Conservation (phyloP, 2,888 invertebrate genomes). For the Orthosia cruda region DNA sequence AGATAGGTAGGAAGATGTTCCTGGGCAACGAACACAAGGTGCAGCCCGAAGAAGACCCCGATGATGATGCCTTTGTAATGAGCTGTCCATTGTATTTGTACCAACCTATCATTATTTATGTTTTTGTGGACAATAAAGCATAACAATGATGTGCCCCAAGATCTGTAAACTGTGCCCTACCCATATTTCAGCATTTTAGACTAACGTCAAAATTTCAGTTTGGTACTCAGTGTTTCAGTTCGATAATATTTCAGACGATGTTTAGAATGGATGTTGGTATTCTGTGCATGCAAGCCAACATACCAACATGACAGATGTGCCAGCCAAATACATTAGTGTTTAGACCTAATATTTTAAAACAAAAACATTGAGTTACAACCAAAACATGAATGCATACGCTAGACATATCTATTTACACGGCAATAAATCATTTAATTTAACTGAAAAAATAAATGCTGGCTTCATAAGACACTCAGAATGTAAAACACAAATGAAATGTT, state of each 20-base stretch:
- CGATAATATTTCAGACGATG: constrained; percentile 1
- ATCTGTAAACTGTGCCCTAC: too few species aligned
- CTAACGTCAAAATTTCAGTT: not conserved
- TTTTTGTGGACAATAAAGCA: too few species aligned
- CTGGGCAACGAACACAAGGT: too few species aligned
- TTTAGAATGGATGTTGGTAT: not conserved
- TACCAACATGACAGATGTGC: constrained; percentile 18
- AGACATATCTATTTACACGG: constrained; percentile 54
- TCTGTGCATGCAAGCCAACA: not conserved
- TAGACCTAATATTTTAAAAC: constrained; percentile 11
- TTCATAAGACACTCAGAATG: constrained; percentile 53
- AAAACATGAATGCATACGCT: constrained; percentile 43
- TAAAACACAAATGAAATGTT: constrained; percentile 55
- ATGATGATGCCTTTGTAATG: too few species aligned
- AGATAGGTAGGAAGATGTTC: too few species aligned
- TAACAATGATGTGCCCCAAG: too few species aligned
- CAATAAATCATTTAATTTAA: constrained; percentile 44
- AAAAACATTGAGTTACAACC: constrained; percentile 20
- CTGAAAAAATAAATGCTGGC: constrained; percentile 46
- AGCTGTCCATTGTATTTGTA: too few species aligned
- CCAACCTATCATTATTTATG: too few species aligned
- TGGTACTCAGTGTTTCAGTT: not conserved
- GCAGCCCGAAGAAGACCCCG: too few species aligned
- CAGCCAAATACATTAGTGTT: constrained; percentile 33
- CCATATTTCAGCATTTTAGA: too few species aligned